phyloP scores from a whole-genome alignment of 2,888 invertebrate species.

The Mesoligia furuncula region DNA sequence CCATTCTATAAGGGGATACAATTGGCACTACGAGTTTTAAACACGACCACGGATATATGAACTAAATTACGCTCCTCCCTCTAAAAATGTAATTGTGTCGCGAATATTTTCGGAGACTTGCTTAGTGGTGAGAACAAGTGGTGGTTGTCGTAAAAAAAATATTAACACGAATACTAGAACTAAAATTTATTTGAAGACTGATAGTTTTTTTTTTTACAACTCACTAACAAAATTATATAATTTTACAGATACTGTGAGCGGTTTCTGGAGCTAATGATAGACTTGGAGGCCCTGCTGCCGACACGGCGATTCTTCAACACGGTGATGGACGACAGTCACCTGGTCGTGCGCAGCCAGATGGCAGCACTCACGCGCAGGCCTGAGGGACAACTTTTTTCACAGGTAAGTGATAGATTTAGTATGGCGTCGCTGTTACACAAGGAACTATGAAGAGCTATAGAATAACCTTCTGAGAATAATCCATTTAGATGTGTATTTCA shows the following conservation, averaged over 20 bases:
- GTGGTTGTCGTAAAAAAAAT: background rate
- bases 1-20: background rate
- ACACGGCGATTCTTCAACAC: slow-evolving; percentile 99
- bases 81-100: background rate
- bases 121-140: background rate
- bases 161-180: background rate
- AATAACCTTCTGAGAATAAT: background rate
- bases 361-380: slow-evolving; percentile 93
- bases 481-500: background rate
- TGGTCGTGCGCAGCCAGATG: slow-evolving; percentile 97
- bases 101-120: background rate
- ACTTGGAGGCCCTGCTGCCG: slow-evolving; percentile 98
- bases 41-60: background rate
- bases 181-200: background rate
- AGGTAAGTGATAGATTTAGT: slow-evolving; percentile 91
- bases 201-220: background rate
- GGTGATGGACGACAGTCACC: slow-evolving; percentile 97
- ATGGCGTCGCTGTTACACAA: background rate
- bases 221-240: background rate
- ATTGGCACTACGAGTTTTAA: background rate
- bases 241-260: slow-evolving; percentile 95
- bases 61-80: background rate
- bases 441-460: background rate
- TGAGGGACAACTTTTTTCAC: slow-evolving; percentile 97
- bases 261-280: slow-evolving; percentile 98